Evolutionary conservation across 2,888 invertebrate genomes (phyloP).

Genomic region (Drosophila glabriapex): DNA sequence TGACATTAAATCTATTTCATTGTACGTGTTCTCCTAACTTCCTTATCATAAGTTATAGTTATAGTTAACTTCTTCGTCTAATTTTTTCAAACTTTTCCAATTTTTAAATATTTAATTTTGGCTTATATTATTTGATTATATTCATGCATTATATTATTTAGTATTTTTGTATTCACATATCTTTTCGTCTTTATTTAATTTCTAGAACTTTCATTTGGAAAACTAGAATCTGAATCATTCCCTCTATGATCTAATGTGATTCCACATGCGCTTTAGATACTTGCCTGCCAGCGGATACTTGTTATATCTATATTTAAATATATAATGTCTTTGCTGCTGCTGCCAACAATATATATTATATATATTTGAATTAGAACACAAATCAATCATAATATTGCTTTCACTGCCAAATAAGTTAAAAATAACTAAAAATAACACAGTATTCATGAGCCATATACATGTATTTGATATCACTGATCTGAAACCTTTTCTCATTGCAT

Average conservation of each 20-base stretch:
- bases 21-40: not conserved
- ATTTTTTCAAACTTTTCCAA: not conserved
- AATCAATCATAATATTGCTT: not conserved
- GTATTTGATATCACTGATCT: not conserved
- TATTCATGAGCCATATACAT: not conserved
- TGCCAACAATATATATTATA: no score
- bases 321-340: no score
- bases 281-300: not conserved
- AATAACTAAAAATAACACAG: not conserved
- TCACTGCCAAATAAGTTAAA: not conserved
- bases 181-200: not conserved
- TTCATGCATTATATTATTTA: not conserved
- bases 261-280: not conserved
- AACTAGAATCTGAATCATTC: not conserved
- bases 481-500: not conserved
- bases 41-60: not conserved
- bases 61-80: not conserved
- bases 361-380: not conserved
- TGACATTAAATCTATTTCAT: not conserved
- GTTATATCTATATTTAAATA: not conserved
- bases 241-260: not conserved
- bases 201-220: not conserved
- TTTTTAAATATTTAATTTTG: not conserved
- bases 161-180: not conserved
- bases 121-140: not conserved